phyloP scores from a whole-genome alignment of 1,140 invertebrate species.

The Caenorhabditis inopinata region DNA sequence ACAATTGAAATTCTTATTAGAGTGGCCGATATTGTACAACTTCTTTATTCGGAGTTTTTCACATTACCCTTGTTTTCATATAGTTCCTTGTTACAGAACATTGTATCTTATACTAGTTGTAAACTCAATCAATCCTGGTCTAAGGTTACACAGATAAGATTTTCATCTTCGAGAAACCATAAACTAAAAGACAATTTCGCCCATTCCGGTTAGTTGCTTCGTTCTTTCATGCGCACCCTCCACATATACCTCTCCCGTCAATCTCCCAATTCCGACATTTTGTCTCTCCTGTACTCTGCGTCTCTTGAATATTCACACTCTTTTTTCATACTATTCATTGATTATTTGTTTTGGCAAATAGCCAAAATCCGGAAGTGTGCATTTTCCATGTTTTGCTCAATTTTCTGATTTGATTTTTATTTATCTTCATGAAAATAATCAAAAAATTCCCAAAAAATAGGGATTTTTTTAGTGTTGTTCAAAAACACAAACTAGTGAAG shows the following conservation, averaged over 20 bases:
- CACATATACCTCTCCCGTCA: not conserved
- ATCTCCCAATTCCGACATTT: not conserved
- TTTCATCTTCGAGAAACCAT: not conserved
- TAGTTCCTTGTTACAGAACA: too few species aligned
- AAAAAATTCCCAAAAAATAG: too few species aligned
- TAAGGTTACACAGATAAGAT: not conserved
- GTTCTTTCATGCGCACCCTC: not conserved
- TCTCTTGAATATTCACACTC: not conserved
- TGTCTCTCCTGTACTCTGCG: not conserved
- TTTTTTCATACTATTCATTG: not conserved
- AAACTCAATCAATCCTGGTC: not conserved
- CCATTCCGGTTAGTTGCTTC: not conserved
- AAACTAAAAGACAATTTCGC: conserved; percentile 22
- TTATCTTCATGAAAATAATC: too few species aligned
- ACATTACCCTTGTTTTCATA: too few species aligned
- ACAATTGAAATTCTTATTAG: too few species aligned
- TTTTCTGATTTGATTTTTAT: too few species aligned
- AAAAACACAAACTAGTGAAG: too few species aligned
- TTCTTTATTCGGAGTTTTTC: too few species aligned
- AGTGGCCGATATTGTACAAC: too few species aligned
- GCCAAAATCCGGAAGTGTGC: not conserved
- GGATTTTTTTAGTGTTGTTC: too few species aligned
- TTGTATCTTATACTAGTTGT: too few species aligned
- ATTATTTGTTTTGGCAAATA: conserved; percentile 6
- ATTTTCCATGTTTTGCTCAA: not conserved